These are phyloP conservation scores for Zonitis immaculata DNA, from an alignment of 2,888 invertebrate species.

Conservation along the genomic window DNA sequence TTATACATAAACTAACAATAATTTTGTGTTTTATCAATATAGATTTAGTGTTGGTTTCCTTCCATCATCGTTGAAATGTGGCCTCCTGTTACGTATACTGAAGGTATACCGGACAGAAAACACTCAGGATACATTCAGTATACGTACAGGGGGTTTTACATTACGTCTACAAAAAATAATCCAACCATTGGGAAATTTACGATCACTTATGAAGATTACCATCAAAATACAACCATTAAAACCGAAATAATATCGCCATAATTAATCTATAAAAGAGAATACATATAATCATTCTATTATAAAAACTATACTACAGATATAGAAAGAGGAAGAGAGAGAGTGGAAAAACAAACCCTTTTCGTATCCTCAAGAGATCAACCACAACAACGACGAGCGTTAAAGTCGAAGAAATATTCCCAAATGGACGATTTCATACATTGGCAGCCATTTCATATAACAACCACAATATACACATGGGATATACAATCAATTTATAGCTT, in stretches of 20 bases:
- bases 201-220: not conserved
- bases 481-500: slow-evolving; percentile 32
- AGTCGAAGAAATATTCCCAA: not conserved
- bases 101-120: slow-evolving; percentile 98
- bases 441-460: not conserved
- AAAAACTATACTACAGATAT: too few species aligned
- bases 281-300: too few species aligned
- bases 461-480: slow-evolving; percentile 31
- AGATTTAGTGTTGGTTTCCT: not conserved
- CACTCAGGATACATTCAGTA: slow-evolving; percentile 99
- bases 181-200: not conserved
- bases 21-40: too few species aligned
- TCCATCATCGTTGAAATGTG: slow-evolving; percentile 63
- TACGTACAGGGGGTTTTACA: slow-evolving; percentile 93
- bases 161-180: slow-evolving; percentile 44
- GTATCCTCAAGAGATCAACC: not conserved
- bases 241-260: too few species aligned
- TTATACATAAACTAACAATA: too few species aligned
- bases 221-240: not conserved
- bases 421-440: not conserved
- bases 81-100: slow-evolving; percentile 99
- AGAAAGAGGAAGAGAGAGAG: too few species aligned
- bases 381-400: too few species aligned
- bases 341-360: not conserved
- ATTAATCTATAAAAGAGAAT: too few species aligned